phyloP scores from a whole-genome alignment of 1,140 invertebrate species.

The Drosophila parvula region DNA sequence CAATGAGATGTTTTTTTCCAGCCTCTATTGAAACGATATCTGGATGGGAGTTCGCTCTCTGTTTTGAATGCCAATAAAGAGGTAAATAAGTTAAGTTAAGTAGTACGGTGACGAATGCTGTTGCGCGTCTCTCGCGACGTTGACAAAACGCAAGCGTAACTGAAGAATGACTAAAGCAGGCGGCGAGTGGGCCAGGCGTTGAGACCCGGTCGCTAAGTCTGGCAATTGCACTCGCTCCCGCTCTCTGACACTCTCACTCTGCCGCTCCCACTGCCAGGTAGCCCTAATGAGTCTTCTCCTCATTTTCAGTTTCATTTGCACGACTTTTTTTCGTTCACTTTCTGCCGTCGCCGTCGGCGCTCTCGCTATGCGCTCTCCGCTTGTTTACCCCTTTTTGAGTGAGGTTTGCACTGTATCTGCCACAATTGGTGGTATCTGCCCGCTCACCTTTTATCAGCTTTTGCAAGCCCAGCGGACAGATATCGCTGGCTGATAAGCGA shows the following conservation, averaged over 20 bases:
- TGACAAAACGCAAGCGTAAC: slow-evolving; percentile 81
- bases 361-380: slow-evolving; percentile 13
- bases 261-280: slow-evolving; percentile 19
- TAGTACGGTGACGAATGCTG: slow-evolving; percentile 35
- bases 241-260: slow-evolving; percentile 22
- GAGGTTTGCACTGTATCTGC: slow-evolving; percentile 46
- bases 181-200: slow-evolving; percentile 66
- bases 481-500: slow-evolving; percentile 60
- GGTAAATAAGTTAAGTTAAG: background rate
- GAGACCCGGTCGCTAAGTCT: slow-evolving; percentile 54
- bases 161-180: slow-evolving; percentile 79
- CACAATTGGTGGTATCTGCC: slow-evolving; percentile 7
- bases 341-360: too few species aligned
- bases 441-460: slow-evolving; percentile 66
- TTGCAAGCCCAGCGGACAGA: slow-evolving; percentile 62
- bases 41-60: slow-evolving; percentile 7
- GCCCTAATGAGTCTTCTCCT: slow-evolving; percentile 40
- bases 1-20: slow-evolving; percentile 34
- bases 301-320: slow-evolving; percentile 41
- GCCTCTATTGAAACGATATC: slow-evolving; percentile 5
- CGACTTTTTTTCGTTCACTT: slow-evolving; percentile 8
- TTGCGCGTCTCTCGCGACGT: slow-evolving; percentile 72
- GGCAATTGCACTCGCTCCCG: slow-evolving; percentile 55
- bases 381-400: slow-evolving; percentile 33
- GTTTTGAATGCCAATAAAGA: slow-evolving; percentile 33